These are phyloP conservation scores for Oasisia sp. DNA, from an alignment of 2,888 invertebrate species.

Conservation along the genomic window DNA sequence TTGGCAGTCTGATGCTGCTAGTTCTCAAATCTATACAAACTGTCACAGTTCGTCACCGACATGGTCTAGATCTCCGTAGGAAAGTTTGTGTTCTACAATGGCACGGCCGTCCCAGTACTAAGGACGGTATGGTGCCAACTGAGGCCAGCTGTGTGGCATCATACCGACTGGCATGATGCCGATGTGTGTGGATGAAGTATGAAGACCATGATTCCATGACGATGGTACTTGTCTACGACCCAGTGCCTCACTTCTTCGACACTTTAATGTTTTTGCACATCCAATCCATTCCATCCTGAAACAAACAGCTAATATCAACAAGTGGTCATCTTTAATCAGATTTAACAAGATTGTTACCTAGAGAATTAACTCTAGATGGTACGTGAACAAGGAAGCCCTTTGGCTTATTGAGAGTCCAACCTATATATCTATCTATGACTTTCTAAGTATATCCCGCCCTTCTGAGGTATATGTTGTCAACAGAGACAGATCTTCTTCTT, in stretches of 20 bases:
- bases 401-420: too few relatives aligned
- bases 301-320: neutral
- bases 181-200: neutral
- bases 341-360: too few relatives aligned
- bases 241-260: conserved; percentile 32
- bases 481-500: too few relatives aligned
- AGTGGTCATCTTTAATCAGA: neutral
- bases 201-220: neutral
- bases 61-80: neutral
- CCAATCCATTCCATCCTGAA: conserved; percentile 42
- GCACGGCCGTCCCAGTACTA: neutral
- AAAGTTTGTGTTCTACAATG: neutral
- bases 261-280: conserved; percentile 37
- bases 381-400: too few relatives aligned
- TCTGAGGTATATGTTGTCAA: too few relatives aligned
- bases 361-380: too few relatives aligned
- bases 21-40: neutral
- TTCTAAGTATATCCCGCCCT: too few relatives aligned
- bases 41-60: neutral
- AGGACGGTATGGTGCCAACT: neutral
- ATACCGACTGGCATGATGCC: neutral
- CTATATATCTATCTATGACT: too few relatives aligned
- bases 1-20: neutral
- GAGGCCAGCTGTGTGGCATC: neutral
- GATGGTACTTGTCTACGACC: neutral